Base-by-base conservation (phyloP, 2,888 invertebrate species). In the Spatulosminthurus flaviceps region DNA sequence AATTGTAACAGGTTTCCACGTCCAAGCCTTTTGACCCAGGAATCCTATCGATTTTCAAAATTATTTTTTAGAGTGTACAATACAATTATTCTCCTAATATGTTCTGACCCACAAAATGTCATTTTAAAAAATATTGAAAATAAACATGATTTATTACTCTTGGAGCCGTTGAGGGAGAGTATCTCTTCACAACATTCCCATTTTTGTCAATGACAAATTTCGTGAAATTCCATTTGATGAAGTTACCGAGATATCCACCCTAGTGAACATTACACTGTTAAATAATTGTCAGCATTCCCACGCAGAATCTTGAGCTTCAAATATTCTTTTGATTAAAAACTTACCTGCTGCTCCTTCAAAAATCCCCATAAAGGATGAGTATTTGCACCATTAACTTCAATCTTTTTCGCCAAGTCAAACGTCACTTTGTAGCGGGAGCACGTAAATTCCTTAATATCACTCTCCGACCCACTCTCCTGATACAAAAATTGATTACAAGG, bases 161-260 rank as follows among this genome's bases (percentile, higher is more conserved):
- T n/a, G 88, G 88, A 80, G 87, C 86, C 0, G 89, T 89, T 34
- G 90, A 91, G 5, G 93, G 92, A 0, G 90, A 91, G 83, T 91
- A 91, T 80, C 93, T 89, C 82, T 91, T 91, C 9, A 93, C 92
- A 0, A 92, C 92, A 42, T 91, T 88, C 0, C 95, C 95, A 79
- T 92, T 88, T 86, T 90, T 92, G 87, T 95, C 91, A 29, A 95
- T 89, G 43, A 96, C 89, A 88, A 95, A 96, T 87, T 96, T 96
- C 0, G 94, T 92, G 87, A 95, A 96, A 88, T 96, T 96, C 95
- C 95, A 96, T 87, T 95, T 95, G 84, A 95, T 93, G 82, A 91
- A 91, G 87, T 93, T 85, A 83, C 84, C 84, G 13, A 86, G 78
- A 88, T 76, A 79, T 24, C 84, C 84, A 13, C 84, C 84, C 79